phyloP scores from a whole-genome alignment of 2,888 invertebrate species.

The Quadriops clusia region DNA sequence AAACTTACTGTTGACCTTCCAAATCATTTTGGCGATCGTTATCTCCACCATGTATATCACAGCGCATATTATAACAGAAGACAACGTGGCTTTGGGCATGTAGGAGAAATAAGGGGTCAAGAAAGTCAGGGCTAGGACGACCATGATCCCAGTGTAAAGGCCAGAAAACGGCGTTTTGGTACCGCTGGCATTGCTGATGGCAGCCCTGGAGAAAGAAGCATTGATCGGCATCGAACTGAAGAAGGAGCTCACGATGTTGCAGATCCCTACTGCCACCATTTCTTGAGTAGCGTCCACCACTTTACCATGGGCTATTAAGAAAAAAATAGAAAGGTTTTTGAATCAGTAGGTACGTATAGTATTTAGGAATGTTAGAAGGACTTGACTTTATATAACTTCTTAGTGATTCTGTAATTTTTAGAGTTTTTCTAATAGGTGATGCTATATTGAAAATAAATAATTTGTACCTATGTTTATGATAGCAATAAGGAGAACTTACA shows the following conservation, averaged over 20 bases:
- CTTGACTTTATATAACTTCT: no score
- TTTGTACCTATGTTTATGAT: no score
- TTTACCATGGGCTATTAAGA: constrained; percentile 48
- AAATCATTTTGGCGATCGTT: constrained; percentile 46
- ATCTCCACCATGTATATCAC: constrained; percentile 64
- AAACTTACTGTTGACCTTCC: constrained; percentile 49
- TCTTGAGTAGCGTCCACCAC: constrained; percentile 70
- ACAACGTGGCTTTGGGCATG: constrained; percentile 55
- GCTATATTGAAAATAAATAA: no score
- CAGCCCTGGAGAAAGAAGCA: constrained; percentile 63
- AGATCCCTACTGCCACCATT: constrained; percentile 63
- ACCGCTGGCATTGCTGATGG: constrained; percentile 70
- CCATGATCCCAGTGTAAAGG: constrained; percentile 57
- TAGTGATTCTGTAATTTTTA: no score
- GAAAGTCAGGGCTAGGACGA: constrained; percentile 56
- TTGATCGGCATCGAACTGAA: constrained; percentile 68
- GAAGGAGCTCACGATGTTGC: constrained; percentile 63
- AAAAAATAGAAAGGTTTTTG: not conserved
- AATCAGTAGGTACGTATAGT: no score
- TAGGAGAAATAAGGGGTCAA: constrained; percentile 65
- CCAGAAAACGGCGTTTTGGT: constrained; percentile 66
- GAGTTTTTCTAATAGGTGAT: no score
- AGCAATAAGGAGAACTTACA: no score
- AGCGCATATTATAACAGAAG: constrained; percentile 67
- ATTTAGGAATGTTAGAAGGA: no score